A percentile compares a stretch with the other conserved stretches of the same genome.
Conservation (phyloP, 2,113 vertebrate species). For the Scophthalmus maximus region DNA sequence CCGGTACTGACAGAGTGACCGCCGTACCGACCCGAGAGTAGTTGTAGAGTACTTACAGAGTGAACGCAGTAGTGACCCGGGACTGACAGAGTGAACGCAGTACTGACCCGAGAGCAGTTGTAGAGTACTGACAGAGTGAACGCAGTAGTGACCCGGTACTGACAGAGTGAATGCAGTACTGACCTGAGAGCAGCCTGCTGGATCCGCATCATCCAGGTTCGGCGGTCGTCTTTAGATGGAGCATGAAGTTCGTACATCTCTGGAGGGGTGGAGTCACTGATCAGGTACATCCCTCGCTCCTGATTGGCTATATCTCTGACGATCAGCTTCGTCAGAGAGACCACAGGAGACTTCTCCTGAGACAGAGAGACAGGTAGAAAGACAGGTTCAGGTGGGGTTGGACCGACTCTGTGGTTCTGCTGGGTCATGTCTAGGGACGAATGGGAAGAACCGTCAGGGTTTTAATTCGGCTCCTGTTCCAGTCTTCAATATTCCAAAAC, state of each 20-base stretch:
- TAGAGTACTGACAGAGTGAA: no score
- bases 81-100: no score
- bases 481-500: no score
- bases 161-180: conserved; percentile 70
- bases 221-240: conserved; percentile 87
- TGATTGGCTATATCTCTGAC: conserved; percentile 97
- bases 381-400: no score
- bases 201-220: conserved; percentile 91
- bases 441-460: no score
- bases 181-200: conserved; percentile 88
- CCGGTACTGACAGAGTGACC: no score
- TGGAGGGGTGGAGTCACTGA: conserved; percentile 86
- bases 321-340: conserved; percentile 91
- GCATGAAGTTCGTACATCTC: conserved; percentile 96
- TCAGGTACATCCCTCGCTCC: conserved; percentile 95
- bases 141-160: no score
- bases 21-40: conserved; percentile 80
- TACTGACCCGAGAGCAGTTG: no score
- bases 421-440: no score
- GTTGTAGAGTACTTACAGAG: no score
- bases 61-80: conserved; percentile 74
- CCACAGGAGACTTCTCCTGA: conserved; percentile 91
- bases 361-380: conserved; percentile 2
- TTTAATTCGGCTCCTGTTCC: no score
- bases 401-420: no score